Conservation (phyloP, 2,888 invertebrate genomes). For the Axea sp. region DNA sequence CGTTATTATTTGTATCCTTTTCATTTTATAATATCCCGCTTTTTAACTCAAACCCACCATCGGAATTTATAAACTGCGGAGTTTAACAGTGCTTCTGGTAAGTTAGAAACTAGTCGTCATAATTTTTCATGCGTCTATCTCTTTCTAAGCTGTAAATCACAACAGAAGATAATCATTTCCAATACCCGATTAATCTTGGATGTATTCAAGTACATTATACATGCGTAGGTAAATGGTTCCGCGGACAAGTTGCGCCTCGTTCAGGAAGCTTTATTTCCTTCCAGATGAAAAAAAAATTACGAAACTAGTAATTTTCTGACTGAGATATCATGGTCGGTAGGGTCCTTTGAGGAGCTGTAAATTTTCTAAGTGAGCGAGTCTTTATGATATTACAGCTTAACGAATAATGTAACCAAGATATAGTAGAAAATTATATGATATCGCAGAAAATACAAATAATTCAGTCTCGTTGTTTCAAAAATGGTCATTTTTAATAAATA, state of each 20-base stretch:
- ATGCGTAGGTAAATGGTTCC: constrained; percentile 61
- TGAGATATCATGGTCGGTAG: constrained; percentile 48
- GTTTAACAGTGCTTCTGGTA: constrained; percentile 33
- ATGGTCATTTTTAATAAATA: no score
- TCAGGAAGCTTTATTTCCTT: constrained; percentile 59
- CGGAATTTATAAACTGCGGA: no score
- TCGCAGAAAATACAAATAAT: no score
- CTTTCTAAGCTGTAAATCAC: constrained; percentile 69
- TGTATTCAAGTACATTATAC: constrained; percentile 65
- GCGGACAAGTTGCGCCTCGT: constrained; percentile 53
- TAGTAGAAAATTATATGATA: no score
- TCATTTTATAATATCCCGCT: no score
- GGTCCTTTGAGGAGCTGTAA: constrained; percentile 23
- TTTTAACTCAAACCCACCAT: no score
- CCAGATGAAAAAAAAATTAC: constrained; percentile 11
- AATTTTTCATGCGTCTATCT: constrained; percentile 37
- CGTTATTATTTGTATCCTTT: no score
- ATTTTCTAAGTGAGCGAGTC: constrained; percentile 18
- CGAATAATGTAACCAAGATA: no score
- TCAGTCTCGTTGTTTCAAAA: no score
- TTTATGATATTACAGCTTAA: no score
- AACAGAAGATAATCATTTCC: constrained; percentile 70
- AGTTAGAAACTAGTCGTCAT: constrained; percentile 40
- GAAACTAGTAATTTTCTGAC: constrained; percentile 52
- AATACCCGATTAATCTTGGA: constrained; percentile 73